A percentile compares a stretch with the other conserved stretches of the same genome.
Conservation (phyloP, 2,113 vertebrate genomes). For the Hippocampus comes region DNA sequence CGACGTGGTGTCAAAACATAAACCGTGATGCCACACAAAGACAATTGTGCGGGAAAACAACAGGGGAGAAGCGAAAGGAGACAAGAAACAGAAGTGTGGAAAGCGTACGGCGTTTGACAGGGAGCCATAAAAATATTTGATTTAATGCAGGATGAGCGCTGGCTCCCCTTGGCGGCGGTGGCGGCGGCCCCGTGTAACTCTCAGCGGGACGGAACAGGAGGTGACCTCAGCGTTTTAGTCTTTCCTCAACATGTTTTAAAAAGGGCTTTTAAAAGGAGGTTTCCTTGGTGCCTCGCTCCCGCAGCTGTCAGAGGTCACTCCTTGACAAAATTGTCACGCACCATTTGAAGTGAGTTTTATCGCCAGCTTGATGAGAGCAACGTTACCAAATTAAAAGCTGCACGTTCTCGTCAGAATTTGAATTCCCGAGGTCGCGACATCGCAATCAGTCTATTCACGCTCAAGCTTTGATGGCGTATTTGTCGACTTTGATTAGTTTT, state of each 20-base stretch:
- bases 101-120: slow-evolving; percentile 37
- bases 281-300: slow-evolving; percentile 29
- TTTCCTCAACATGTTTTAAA: slow-evolving; percentile 33
- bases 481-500: slow-evolving; percentile 29
- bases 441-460: slow-evolving; percentile 37
- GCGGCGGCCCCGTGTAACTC: slow-evolving; percentile 30
- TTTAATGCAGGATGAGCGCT: slow-evolving; percentile 41
- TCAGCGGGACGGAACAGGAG: slow-evolving; percentile 15
- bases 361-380: slow-evolving; percentile 35
- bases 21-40: not conserved
- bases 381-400: slow-evolving; percentile 41
- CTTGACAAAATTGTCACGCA: slow-evolving; percentile 26
- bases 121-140: slow-evolving; percentile 17
- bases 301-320: slow-evolving; percentile 21
- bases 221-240: slow-evolving; percentile 44
- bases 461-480: not conserved
- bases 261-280: slow-evolving; percentile 21
- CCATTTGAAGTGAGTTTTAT: slow-evolving; percentile 37
- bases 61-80: slow-evolving; percentile 26
- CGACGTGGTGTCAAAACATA: not conserved
- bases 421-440: slow-evolving; percentile 28
- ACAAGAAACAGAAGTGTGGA: slow-evolving; percentile 21
- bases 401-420: slow-evolving; percentile 11
- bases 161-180: slow-evolving; percentile 8
- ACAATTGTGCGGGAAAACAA: slow-evolving; percentile 13